These are phyloP conservation scores for Henicopernis longicauda DNA, from an alignment of 2,113 vertebrate species.

Conservation along the genomic window DNA sequence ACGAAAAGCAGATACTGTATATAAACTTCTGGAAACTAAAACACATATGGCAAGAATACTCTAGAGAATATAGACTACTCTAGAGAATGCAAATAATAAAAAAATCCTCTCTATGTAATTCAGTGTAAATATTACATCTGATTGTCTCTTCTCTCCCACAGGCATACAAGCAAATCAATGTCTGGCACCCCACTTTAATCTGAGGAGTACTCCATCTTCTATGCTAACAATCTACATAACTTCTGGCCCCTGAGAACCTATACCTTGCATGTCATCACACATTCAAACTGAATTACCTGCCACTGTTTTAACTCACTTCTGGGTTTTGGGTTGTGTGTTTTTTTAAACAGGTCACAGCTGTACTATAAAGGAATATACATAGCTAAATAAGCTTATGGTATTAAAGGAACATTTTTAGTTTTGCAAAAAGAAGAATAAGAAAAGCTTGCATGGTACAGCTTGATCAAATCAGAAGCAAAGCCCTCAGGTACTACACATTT, in stretches of 20 bases:
- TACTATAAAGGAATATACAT: background rate
- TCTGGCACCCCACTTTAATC: background rate
- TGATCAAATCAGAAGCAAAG: background rate
- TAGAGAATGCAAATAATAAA: background rate
- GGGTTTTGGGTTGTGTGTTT: background rate
- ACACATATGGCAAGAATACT: background rate
- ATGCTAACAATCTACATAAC: background rate
- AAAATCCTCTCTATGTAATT: background rate
- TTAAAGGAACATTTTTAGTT: background rate
- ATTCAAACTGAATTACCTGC: background rate
- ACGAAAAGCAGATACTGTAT: background rate
- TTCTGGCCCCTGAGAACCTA: background rate
- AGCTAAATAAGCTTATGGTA: background rate
- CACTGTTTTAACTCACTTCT: background rate
- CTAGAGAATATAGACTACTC: background rate
- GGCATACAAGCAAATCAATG: background rate
- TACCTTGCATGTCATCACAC: background rate
- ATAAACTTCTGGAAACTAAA: conserved; percentile 34
- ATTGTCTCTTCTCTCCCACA: background rate
- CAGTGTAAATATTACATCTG: background rate
- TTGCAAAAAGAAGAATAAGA: background rate
- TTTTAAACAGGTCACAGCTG: background rate
- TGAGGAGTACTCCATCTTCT: background rate
- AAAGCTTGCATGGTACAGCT: background rate
- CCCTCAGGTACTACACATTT: background rate